Base-by-base conservation (phyloP, 2,113 vertebrate genomes). In the Toxostoma redivivum region DNA sequence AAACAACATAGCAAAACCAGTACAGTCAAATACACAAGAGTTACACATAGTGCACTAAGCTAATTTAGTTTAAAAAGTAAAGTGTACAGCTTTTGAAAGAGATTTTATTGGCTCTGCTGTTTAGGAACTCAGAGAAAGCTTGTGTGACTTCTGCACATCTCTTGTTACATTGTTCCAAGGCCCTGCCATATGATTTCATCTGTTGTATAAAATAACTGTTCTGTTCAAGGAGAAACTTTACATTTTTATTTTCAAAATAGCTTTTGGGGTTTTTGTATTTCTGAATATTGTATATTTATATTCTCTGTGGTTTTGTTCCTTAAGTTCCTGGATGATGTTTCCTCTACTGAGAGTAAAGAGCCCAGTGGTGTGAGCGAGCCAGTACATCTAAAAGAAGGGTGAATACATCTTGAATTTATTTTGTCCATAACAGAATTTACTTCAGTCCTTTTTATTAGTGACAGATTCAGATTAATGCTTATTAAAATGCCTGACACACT, bases 311-410 rank as follows among this genome's bases (percentile, higher is more conserved):
- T 6, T 89, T 93, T 97, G 92, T 81, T 74, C 37, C 56, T 95
- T 87, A 93, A 99, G 99, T 99, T 99, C 97, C 98, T 99, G 72
- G 99, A 99, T 97, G 99, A 99, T 97, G 99, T 99, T 97, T 99
- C 99, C 64, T 99, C 99, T 61, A 99, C 99, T 24, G 98, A 99
- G 97, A 99, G 97, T 94, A 99, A 99, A 93, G 99, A 98, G 89
- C 98, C 99, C 83, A 99, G 98, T 85, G 98, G 98, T 54, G 96
- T 99, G 33, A 99, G 99, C 66, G 98, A 99, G 30, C 98, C 98
- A 10, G 98, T 99, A 27, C 98, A 99, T 84, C 98, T 99, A n/a
- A 99, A 99, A 98, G 99, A 99, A 97, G 99, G 99, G 99, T 99
- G 98, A 99, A 79, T 77, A 57, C 4, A 21, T 81, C 31, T 80